Conservation (phyloP, 2,113 vertebrate genomes). For the Cisticola juncidis region DNA sequence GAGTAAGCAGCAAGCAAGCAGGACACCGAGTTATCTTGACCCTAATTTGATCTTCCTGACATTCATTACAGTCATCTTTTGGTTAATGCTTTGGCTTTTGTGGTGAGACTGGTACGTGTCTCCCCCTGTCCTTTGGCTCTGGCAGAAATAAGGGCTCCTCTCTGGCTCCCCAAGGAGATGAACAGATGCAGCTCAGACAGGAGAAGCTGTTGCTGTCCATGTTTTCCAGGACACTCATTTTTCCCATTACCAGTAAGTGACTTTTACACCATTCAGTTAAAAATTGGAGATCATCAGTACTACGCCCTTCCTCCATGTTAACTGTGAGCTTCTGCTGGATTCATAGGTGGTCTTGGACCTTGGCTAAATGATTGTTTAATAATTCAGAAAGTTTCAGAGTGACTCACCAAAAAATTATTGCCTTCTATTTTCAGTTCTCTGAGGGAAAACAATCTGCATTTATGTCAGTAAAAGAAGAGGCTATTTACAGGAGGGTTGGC, state of each 20-base stretch:
- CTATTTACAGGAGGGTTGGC: background rate
- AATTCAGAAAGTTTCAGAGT: background rate
- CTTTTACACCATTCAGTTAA: background rate
- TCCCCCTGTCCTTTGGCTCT: background rate
- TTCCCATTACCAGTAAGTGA: background rate
- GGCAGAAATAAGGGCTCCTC: background rate
- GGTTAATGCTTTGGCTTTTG: background rate
- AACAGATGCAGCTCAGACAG: background rate
- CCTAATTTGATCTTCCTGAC: background rate
- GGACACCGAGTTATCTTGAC: background rate
- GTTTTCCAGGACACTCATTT: background rate
- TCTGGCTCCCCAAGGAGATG: background rate
- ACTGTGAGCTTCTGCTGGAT: background rate
- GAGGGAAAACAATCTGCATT: background rate
- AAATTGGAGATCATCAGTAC: background rate
- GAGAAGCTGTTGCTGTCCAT: background rate
- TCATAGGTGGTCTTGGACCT: background rate
- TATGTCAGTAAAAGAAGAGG: background rate
- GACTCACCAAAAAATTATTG: background rate
- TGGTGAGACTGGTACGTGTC: background rate
- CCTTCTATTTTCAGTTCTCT: background rate
- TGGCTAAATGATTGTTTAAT: background rate
- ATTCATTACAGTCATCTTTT: background rate
- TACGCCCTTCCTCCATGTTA: fast-evolving
- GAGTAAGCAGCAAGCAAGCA: background rate